Base-by-base conservation (phyloP, 2,113 vertebrate species). In the Patagioenas fasciata region DNA sequence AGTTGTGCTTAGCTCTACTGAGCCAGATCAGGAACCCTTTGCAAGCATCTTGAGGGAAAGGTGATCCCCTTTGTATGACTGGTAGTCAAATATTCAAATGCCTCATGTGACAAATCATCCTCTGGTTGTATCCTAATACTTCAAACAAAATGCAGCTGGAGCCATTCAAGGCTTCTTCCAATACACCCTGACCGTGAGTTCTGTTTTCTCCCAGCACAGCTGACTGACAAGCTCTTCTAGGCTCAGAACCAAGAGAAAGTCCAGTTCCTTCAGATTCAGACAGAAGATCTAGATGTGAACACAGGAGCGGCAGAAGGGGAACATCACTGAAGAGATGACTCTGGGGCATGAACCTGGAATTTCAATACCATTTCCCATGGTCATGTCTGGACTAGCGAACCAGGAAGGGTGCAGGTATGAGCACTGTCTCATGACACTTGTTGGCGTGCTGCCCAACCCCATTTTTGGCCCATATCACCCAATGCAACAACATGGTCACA, bases 301-400 rank as follows among this genome's bases (percentile, higher is more conserved):
- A 57, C 1, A 0, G 24, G 11, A 88, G n/a, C 3, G 23, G 25
- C 29, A 74, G 38, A 61, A 65, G 17, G 5, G 4, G 19, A 14
- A 29, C 29, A 5, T 47, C 40, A 78, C 18, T 26, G n/a, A 77
- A 67, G 13, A 60, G 56, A 29, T 1, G 0, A 38, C 17, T 70
- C 47, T 17, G 15, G 8, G 70, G 16, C 15, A 36, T 1, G 2
- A 66, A 66, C 26, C 14, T 70, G 40, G 24, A 51, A 36, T 23
- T 62, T 66, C 6, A 0, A 6, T 56, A n/a, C 23, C 6, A 10
- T 38, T 8, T 13, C 3, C 21, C 12, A 32, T 0, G 19, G 17
- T 23, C 23, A 62, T 2, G 4, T 16, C 56, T 56, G 4, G 9
- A 29, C 25, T 1, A 84, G 47, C 26, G 48, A 74, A 42, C 16